Percentiles rank a stretch among this genome's conserved stretches.
These are phyloP conservation scores for Monochamus alternatus DNA, from an alignment of 2,888 invertebrate genomes.

Conservation along the genomic window DNA sequence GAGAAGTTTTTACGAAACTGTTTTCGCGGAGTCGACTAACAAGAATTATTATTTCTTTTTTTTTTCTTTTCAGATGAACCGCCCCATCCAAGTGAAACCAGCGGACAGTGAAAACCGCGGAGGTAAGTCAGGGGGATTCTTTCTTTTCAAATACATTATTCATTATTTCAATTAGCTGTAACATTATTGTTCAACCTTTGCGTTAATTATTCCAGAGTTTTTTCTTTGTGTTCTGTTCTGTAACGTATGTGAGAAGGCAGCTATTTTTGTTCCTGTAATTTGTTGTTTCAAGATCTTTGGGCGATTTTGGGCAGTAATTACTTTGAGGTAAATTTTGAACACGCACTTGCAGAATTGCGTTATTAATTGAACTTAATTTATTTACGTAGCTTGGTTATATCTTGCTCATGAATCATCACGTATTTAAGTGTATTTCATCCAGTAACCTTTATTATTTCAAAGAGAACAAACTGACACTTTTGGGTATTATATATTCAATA, in stretches of 20 bases:
- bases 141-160: slow-evolving; percentile 53
- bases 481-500: too few species aligned
- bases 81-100: slow-evolving; percentile 99
- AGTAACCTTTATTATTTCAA: too few species aligned
- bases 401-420: too few species aligned
- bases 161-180: slow-evolving; percentile 57
- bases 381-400: too few species aligned
- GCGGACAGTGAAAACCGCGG: slow-evolving; percentile 99
- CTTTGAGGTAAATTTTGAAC: too few species aligned
- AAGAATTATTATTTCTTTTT: slow-evolving; percentile 32
- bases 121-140: slow-evolving; percentile 78
- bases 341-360: too few species aligned
- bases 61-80: slow-evolving; percentile 92
- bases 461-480: too few species aligned
- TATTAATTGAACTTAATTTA: too few species aligned
- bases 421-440: too few species aligned
- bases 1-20: slow-evolving; percentile 39
- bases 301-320: neutral
- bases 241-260: neutral
- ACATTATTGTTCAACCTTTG: slow-evolving; percentile 47
- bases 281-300: slow-evolving; percentile 6
- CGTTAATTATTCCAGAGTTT: slow-evolving; percentile 39
- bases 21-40: slow-evolving; percentile 40
- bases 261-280: neutral
- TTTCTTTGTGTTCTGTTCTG: slow-evolving; percentile 28